phyloP scores from a whole-genome alignment of 2,797 vertebrate species.

The Xyrichtys novacula region DNA sequence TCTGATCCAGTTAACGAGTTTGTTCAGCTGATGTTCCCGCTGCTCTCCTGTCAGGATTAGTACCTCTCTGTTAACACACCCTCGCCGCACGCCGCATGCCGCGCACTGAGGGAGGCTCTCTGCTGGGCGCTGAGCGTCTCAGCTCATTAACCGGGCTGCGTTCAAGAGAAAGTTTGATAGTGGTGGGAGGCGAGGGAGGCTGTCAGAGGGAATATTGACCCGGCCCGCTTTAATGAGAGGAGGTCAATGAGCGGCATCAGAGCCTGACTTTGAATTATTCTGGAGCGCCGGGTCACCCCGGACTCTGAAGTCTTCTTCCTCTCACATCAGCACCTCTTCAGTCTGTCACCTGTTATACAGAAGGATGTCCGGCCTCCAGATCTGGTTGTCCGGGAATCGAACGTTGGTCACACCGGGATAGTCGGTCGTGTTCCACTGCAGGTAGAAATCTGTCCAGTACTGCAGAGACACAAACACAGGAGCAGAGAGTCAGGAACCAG shows the following conservation, averaged over 20 bases:
- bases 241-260: background rate
- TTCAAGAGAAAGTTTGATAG: conserved; percentile 9
- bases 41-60: conserved; percentile 25
- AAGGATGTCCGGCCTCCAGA: conserved; percentile 94
- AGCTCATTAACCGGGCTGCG: conserved; percentile 49
- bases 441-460: conserved; percentile 92
- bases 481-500: too few relatives aligned
- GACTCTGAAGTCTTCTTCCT: too few relatives aligned
- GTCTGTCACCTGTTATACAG: conserved; percentile 97
- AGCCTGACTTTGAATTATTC: conserved; percentile 24
- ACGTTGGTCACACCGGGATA: conserved; percentile 91
- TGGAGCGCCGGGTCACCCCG: background rate
- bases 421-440: conserved; percentile 91
- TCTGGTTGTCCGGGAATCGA: conserved; percentile 90
- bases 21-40: conserved; percentile 20
- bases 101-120: conserved; percentile 10
- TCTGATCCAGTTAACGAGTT: conserved; percentile 33
- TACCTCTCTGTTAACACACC: background rate
- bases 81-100: background rate
- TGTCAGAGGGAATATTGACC: conserved; percentile 48
- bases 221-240: conserved; percentile 24
- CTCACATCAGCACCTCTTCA: too few relatives aligned
- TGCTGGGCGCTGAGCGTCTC: conserved; percentile 21
- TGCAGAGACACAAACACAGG: conserved; percentile 49
- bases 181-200: background rate